Percentiles rank a stretch among this genome's conserved stretches.
These are phyloP conservation scores for Macrotis lagotis DNA, from an alignment of 2,113 vertebrate species.

Conservation along the genomic window DNA sequence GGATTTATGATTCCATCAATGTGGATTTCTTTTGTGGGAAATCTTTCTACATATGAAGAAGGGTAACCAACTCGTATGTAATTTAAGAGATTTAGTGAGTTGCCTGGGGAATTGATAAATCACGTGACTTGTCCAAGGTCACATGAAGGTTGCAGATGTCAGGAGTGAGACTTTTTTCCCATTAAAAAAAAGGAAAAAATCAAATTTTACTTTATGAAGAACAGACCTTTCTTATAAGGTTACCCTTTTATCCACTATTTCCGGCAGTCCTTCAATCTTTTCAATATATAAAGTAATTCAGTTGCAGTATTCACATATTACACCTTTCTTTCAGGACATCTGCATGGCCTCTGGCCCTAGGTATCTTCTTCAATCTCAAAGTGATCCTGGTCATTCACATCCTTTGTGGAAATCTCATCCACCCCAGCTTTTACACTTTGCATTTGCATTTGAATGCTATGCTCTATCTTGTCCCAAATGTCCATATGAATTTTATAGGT, in stretches of 20 bases:
- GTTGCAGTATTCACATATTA: not conserved
- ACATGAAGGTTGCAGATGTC: no score
- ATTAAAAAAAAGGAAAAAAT: not conserved
- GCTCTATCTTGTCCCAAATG: constrained; percentile 57
- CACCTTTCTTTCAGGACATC: not conserved
- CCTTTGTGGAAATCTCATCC: not conserved
- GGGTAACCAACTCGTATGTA: no score
- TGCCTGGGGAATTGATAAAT: no score
- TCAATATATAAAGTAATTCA: not conserved
- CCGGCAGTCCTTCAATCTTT: not conserved
- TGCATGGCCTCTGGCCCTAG: fast-evolving
- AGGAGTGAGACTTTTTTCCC: no score
- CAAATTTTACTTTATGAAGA: not conserved
- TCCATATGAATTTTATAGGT: not conserved
- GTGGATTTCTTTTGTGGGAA: no score
- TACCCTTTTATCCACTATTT: not conserved
- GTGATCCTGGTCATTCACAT: not conserved
- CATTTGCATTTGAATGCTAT: constrained; percentile 7
- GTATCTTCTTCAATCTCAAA: fast-evolving
- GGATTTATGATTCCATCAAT: no score
- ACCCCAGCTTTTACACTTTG: not conserved
- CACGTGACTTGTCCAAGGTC: no score
- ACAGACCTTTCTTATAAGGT: not conserved
- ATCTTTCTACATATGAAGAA: no score
- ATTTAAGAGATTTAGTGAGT: no score